Evolutionary conservation across 2,797 vertebrate genomes (phyloP).

Genomic region (Intellagama lesueurii): DNA sequence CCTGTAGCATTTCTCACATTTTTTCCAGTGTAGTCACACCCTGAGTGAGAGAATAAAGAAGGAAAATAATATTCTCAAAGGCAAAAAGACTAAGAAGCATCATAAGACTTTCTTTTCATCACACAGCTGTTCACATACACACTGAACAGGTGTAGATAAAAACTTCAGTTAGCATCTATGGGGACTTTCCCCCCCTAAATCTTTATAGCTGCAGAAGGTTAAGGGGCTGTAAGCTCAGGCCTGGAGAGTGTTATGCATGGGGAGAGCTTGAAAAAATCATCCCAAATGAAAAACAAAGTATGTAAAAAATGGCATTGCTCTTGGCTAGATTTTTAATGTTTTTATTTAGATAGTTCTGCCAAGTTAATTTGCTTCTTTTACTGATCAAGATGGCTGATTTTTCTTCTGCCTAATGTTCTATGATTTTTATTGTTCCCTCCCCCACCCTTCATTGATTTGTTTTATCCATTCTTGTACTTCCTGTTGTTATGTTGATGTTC

Average conservation of each 20-base stretch:
- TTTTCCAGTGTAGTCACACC: too few relatives aligned
- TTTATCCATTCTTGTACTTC: background rate
- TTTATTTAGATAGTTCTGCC: background rate
- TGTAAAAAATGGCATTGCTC: background rate
- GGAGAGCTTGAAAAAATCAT: background rate
- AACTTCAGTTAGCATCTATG: too few relatives aligned
- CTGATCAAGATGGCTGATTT: too few relatives aligned
- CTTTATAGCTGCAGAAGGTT: too few relatives aligned
- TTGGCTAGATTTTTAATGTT: background rate
- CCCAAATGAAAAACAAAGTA: background rate
- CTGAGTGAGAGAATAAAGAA: too few relatives aligned
- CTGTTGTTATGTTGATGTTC: background rate
- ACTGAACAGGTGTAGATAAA: too few relatives aligned
- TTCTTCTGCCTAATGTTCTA: background rate
- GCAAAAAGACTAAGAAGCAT: too few relatives aligned
- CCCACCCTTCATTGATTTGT: background rate
- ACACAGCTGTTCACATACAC: too few relatives aligned
- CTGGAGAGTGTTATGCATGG: background rate
- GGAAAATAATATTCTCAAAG: too few relatives aligned
- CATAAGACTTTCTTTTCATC: too few relatives aligned
- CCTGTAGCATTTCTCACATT: too few relatives aligned
- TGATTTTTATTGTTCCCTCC: background rate
- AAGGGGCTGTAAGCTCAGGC: background rate
- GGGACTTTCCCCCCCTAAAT: too few relatives aligned
- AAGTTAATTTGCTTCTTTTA: background rate